Base-by-base conservation (phyloP, 2,113 vertebrate species). In the Callithrix jacchus region DNA sequence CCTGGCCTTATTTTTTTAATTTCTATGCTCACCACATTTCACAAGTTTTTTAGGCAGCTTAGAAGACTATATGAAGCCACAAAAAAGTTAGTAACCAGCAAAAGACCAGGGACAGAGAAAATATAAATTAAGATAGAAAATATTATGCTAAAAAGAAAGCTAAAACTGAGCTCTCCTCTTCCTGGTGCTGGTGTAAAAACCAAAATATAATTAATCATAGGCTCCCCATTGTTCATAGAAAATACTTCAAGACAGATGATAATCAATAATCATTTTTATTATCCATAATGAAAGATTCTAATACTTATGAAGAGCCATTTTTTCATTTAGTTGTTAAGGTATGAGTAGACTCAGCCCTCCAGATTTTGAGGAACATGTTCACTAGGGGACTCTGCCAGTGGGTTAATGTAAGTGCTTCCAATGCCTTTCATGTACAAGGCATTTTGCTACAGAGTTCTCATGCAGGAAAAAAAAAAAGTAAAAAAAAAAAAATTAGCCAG, bases 31-130 rank as follows among this genome's bases (percentile, higher is more conserved):
- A 66, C 1, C 16, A 84, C 37, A 79, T 79, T 32, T 47, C 76
- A 61, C 61, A 87, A 71, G 30, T 74, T 70, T 92, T 94, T 93
- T 54, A 89, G 32, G n/a, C 83, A 58, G 23, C 20, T 94, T 88
- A 32, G 87, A 74, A 87, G 61, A 89, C 16, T 17, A 40, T 71
- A 30, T 52, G 68, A 73, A 90, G 20, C n/a, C 25, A 56, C 11
- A 82, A 35, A 74, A 91, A 84, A 91, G 25, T 71, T 87, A 82
- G 20, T 58, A 83, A n/a, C 25, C 83, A 89, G 42, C 16, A 64
- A 61, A 87, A 74, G 32, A 91, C 87, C 1, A 84, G 11, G 13
- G 35, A 87, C 49, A 52, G n/a, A 23, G 47, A 94, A 96, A 91
- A 73, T 87, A 86, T 30, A 90, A 89, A 42, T 42, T 74, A 58